phyloP scores from a whole-genome alignment of 2,888 invertebrate species.

The Lasioglossum villosulum region DNA sequence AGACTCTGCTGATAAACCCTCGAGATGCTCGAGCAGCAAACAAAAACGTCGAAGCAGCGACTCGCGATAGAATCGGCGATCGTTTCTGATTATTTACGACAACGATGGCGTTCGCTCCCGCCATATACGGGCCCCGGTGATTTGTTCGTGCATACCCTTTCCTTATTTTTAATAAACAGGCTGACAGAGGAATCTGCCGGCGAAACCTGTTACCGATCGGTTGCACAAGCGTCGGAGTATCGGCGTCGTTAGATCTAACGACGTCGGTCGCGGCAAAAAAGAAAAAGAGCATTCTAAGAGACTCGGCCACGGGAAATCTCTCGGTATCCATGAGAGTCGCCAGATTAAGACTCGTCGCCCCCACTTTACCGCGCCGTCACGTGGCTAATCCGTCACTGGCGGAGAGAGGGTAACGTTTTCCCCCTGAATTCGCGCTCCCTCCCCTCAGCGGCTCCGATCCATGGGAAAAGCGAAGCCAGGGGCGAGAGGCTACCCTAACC shows the following conservation, averaged over 20 bases:
- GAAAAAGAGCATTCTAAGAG: conserved; percentile 22
- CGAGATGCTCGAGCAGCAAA: neutral
- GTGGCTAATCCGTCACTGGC: too few species aligned
- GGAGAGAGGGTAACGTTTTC: too few species aligned
- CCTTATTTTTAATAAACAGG: conserved; percentile 39
- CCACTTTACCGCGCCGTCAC: too few species aligned
- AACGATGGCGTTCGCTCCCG: neutral
- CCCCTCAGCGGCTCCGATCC: neutral
- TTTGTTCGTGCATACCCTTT: conserved; percentile 19
- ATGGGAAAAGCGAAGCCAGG: conserved; percentile 42
- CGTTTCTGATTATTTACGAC: conserved; percentile 7
- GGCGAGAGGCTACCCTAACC: conserved; percentile 30
- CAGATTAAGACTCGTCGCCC: too few species aligned
- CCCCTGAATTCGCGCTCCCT: too few species aligned
- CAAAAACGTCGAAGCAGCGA: neutral
- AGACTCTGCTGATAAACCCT: too few species aligned
- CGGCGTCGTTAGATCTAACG: conserved; percentile 60
- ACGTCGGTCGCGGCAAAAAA: conserved; percentile 17
- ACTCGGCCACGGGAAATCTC: conserved; percentile 20
- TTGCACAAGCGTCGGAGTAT: conserved; percentile 49
- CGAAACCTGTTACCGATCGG: conserved; percentile 48
- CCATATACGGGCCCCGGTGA: conserved; percentile 27
- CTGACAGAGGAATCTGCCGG: conserved; percentile 44
- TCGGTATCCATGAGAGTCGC: conserved; percentile 27
- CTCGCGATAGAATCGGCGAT: neutral